phyloP scores from a whole-genome alignment of 2,797 vertebrate genomes.

The Margarornis squamiger region DNA sequence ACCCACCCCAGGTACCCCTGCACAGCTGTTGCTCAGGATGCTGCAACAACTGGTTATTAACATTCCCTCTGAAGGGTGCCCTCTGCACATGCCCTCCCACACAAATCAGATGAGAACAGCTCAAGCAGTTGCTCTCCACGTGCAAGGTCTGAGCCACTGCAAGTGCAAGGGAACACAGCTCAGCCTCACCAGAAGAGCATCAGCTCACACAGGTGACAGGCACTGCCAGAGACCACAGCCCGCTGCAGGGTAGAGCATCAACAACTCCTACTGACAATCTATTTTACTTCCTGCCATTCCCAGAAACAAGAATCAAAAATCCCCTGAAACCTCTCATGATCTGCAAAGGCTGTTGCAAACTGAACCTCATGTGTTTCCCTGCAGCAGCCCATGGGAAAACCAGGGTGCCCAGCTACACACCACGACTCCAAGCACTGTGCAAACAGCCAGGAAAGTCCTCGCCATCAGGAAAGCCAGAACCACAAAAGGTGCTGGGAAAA shows the following conservation, averaged over 20 bases:
- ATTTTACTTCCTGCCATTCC: neutral
- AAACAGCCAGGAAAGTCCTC: neutral
- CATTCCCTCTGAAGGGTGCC: neutral
- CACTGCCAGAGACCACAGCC: neutral
- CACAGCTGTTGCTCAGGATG: neutral
- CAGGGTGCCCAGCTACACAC: too few relatives aligned
- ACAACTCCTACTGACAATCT: neutral
- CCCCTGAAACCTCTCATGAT: neutral
- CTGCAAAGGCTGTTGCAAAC: neutral
- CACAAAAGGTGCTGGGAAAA: neutral
- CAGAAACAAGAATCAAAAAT: neutral
- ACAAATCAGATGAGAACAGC: neutral
- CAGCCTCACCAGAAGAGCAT: neutral
- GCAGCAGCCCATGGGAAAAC: neutral
- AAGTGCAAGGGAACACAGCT: neutral
- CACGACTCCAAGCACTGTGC: accelerated
- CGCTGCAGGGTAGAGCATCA: neutral
- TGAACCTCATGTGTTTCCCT: neutral
- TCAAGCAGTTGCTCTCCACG: neutral
- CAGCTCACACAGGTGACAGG: neutral
- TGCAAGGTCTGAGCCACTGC: neutral
- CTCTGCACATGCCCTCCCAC: neutral
- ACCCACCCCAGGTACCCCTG: neutral
- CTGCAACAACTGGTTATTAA: neutral
- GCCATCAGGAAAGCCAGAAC: neutral